These are phyloP conservation scores for Sphyrna mokarran DNA, from an alignment of 2,113 vertebrate genomes.

Conservation along the genomic window DNA sequence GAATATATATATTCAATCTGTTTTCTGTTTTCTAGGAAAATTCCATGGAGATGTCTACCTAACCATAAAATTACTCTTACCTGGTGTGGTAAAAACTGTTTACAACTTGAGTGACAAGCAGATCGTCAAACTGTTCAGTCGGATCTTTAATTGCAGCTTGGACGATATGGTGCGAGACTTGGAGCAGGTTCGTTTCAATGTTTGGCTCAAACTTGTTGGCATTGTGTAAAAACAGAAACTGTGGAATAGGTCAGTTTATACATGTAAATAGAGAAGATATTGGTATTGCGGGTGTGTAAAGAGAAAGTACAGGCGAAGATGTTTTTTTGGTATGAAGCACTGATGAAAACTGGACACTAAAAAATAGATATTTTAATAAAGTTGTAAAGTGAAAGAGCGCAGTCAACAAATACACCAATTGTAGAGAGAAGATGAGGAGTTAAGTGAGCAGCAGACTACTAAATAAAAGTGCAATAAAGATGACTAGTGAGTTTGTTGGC, in stretches of 20 bases:
- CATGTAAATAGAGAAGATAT: neutral
- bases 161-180: constrained; percentile 90
- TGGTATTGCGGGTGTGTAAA: neutral
- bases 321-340: neutral
- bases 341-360: neutral
- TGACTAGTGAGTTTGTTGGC: neutral
- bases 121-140: constrained; percentile 94
- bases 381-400: neutral
- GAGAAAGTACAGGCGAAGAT: neutral
- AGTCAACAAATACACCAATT: neutral
- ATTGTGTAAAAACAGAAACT: neutral
- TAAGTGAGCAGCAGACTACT: neutral
- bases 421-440: neutral
- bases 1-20: too few relatives aligned
- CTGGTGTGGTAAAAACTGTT: constrained; percentile 88
- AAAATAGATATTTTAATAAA: neutral
- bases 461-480: neutral
- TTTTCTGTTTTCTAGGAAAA: constrained; percentile 72
- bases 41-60: constrained; percentile 87
- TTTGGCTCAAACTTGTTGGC: neutral
- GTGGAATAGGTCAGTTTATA: neutral
- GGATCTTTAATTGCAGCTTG: constrained; percentile 81
- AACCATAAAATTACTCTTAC: constrained; percentile 88
- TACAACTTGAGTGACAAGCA: constrained; percentile 98
- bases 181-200: constrained; percentile 72